phyloP scores from a whole-genome alignment of 2,797 vertebrate genomes.

The Gambusia yucatana region DNA sequence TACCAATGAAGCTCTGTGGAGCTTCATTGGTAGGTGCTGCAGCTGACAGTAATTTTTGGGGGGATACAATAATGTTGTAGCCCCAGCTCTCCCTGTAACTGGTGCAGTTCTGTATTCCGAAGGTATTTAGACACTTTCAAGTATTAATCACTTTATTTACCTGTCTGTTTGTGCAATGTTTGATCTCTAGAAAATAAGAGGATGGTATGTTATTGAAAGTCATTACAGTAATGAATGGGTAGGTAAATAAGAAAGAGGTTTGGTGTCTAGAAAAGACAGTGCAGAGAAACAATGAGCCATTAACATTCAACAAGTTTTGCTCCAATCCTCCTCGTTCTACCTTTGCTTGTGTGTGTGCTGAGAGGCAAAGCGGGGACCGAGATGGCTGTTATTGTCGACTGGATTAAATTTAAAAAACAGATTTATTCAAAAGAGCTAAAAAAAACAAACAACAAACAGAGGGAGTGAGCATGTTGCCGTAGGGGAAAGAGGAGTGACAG shows the following conservation, averaged over 20 bases:
- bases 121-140: not conserved
- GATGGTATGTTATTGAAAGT: not conserved
- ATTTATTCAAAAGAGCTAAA: constrained; percentile 59
- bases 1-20: not conserved
- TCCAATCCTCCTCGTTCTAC: constrained; percentile 57
- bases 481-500: constrained; percentile 56
- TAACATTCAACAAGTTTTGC: constrained; percentile 69
- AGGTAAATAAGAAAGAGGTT: constrained; percentile 29
- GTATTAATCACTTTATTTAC: not conserved
- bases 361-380: constrained; percentile 37
- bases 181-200: not conserved
- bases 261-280: constrained; percentile 16
- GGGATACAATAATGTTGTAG: too few relatives aligned
- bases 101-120: too few relatives aligned
- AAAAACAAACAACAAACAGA: constrained; percentile 58
- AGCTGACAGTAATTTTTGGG: not conserved
- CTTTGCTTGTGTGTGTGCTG: constrained; percentile 28
- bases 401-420: constrained; percentile 56
- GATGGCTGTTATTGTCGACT: constrained; percentile 55
- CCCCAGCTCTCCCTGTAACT: too few relatives aligned
- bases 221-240: not conserved
- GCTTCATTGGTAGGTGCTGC: not conserved
- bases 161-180: not conserved
- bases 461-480: constrained; percentile 44
- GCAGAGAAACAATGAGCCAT: constrained; percentile 55